Evolutionary conservation across 2,888 invertebrate genomes (phyloP).

Genomic region (Brachypterus glaber): DNA sequence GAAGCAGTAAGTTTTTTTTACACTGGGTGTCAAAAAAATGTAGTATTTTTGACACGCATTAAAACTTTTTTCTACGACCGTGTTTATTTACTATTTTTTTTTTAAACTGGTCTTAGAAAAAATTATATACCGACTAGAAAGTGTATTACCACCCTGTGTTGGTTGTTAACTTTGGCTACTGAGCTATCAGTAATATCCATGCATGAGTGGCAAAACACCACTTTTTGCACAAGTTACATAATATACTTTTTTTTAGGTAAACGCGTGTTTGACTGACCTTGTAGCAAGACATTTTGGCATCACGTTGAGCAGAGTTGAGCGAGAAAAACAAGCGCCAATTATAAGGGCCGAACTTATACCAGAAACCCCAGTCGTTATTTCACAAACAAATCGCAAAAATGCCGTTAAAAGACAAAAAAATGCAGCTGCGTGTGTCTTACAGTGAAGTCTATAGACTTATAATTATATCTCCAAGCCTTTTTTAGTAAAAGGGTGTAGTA

Average conservation of each 20-base stretch:
- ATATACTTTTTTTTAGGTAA: conserved; percentile 49
- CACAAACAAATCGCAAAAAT: conserved; percentile 10
- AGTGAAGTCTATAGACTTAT: conserved; percentile 8
- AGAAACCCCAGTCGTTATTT: conserved; percentile 15
- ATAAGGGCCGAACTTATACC: conserved; percentile 54
- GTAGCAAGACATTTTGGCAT: conserved; percentile 60
- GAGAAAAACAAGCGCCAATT: conserved; percentile 56
- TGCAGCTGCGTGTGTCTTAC: conserved; percentile 21
- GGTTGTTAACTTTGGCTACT: conserved; percentile 6
- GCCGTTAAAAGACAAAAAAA: conserved; percentile 9
- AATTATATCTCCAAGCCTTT: not conserved
- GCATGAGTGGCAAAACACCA: no score
- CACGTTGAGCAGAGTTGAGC: conserved; percentile 53
- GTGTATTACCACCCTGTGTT: no score
- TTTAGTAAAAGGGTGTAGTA: no score
- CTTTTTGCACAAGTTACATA: no score
- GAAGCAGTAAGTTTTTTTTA: conserved; percentile 50
- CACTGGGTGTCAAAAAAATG: not conserved
- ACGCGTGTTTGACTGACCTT: conserved; percentile 55
- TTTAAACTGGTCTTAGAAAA: no score
- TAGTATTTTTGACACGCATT: not conserved
- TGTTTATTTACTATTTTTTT: no score
- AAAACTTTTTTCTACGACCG: no score
- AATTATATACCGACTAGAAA: no score
- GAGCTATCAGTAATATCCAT: no score